Evolutionary conservation across 1,140 invertebrate genomes (phyloP).

Genomic region (Rhopalosiphum padi): DNA sequence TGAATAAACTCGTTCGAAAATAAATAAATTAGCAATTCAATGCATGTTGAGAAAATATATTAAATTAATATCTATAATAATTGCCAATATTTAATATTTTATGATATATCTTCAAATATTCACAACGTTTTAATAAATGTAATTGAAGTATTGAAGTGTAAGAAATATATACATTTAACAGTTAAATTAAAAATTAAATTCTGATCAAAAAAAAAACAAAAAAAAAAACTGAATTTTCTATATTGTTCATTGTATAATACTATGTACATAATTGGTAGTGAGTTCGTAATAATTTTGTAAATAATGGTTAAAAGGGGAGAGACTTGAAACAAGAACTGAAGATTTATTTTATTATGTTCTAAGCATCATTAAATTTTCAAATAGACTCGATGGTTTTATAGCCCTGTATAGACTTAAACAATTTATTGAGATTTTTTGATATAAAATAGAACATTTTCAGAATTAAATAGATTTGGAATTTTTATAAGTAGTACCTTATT

Average conservation of each 20-base stretch:
- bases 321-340: not conserved
- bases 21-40: not conserved
- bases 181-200: not conserved
- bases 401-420: not conserved
- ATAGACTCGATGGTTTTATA: not conserved
- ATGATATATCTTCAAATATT: not conserved
- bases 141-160: not conserved
- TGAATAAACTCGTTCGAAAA: not conserved
- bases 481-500: not conserved
- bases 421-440: not conserved
- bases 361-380: slow-evolving; percentile 14
- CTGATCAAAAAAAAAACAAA: not conserved
- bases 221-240: not conserved
- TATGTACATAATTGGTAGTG: not conserved
- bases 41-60: not conserved
- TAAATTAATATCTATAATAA: not conserved
- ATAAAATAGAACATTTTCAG: not conserved
- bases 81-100: not conserved
- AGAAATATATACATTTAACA: not conserved
- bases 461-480: not conserved
- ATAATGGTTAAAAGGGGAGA: not conserved
- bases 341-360: slow-evolving; percentile 1
- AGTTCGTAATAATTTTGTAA: not conserved
- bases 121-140: not conserved
- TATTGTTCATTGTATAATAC: not conserved